Evolutionary conservation across 2,797 vertebrate genomes (phyloP), one percentile per base, ranked within the genome.

Genomic region (Sebastes oblongus): DNA sequence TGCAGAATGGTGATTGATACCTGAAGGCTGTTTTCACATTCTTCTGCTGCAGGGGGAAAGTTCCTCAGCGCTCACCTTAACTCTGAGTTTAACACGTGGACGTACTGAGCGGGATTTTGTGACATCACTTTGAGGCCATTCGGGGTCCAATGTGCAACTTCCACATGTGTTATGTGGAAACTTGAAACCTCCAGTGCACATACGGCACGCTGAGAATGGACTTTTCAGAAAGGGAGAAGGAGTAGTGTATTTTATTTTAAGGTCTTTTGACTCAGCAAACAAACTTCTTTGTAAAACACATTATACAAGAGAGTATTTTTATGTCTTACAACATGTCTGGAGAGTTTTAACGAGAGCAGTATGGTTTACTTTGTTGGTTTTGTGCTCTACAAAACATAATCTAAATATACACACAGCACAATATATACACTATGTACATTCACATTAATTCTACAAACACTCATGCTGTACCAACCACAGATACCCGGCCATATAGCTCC

Each of bases 401-500:
- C 25, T 25, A 12, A 42, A 71, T 36, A 7, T 46, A 24, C 59
- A 39, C 4, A 8, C 1, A n/a, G 4, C 20, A 52, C 8, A 2
- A 7, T 25, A 5, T 25, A 29, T 0, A 34, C 25, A 22, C 1
- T 24, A 8, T 8, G 2, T 13, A 58, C 46, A 18, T 34, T 32
- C 30, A 58, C 20, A 39, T 55, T 12, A 46, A 32, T 24, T 78
- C 5, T 52, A 52, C 50, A 52, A 52, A 52, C 50, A 52, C 18
- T 20, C 20, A 52, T 46, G 2, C 42, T 46, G 3, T 0, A 8
- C 42, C 42, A 46, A 46, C 8, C 60, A 42, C 72, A 75, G 30
- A 79, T 32, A 36, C 7, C 11, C 64, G 54, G 74, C 36, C 55
- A 5, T 66, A 71, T 24, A 67, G 72, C 76, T 77, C 54, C 36